Evolutionary conservation across 2,113 vertebrate species (phyloP).

Genomic region (Pseudopipra pipra): DNA sequence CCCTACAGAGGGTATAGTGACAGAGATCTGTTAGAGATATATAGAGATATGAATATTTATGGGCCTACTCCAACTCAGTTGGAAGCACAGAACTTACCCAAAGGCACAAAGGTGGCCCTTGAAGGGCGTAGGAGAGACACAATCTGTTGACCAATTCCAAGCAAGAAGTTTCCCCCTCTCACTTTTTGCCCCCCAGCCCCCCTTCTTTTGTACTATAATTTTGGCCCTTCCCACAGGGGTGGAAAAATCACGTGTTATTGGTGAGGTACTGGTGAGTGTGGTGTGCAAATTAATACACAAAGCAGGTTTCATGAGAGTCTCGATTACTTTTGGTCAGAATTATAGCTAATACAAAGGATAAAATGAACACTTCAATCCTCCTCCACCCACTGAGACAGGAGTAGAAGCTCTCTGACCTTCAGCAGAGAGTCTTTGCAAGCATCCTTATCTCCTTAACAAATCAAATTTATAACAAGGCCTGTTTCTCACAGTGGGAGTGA

Average conservation of each 20-base stretch:
- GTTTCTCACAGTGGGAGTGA: not conserved
- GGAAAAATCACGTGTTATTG: not conserved
- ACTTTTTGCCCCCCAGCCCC: not conserved
- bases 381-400: not conserved
- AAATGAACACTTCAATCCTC: not conserved
- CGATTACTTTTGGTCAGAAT: not conserved
- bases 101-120: not conserved
- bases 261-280: not conserved
- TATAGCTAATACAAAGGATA: not conserved
- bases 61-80: rapidly evolving
- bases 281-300: not conserved
- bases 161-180: rapidly evolving
- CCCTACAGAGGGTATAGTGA: not conserved
- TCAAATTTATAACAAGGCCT: not conserved
- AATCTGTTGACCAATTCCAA: rapidly evolving
- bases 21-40: not conserved
- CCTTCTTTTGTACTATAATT: not conserved
- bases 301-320: not conserved
- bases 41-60: not conserved
- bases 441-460: not conserved
- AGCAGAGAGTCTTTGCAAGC: not conserved
- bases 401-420: not conserved
- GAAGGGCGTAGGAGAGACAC: too few species aligned
- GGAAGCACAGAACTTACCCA: not conserved
- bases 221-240: not conserved